A percentile compares a stretch with the other conserved stretches of the same genome.
Evolutionary conservation across 1,140 invertebrate species (phyloP).

Genomic region (silkworm (Bombyx mori)): DNA sequence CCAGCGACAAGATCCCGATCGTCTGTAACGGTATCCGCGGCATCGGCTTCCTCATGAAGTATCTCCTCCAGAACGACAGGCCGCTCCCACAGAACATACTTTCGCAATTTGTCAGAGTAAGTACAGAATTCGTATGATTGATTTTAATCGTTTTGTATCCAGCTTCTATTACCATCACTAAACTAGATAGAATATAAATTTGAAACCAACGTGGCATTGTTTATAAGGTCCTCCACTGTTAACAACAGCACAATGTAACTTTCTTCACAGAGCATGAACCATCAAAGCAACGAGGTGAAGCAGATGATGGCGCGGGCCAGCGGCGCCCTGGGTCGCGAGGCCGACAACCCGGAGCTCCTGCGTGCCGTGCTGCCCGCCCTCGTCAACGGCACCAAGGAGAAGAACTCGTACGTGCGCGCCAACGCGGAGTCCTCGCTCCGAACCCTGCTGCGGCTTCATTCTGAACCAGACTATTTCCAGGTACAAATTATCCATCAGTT

Average conservation of each 20-base stretch:
- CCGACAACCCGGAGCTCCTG: constrained; percentile 80
- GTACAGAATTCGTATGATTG: constrained; percentile 20
- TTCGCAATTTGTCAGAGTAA: constrained; percentile 85
- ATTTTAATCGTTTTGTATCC: no score
- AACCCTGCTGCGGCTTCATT: constrained; percentile 81
- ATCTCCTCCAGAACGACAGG: constrained; percentile 77
- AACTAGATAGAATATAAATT: no score
- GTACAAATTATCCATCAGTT: no score
- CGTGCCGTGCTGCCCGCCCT: constrained; percentile 88
- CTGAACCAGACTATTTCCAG: no score
- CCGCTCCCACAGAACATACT: constrained; percentile 79
- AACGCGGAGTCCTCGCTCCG: constrained; percentile 94
- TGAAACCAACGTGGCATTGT: not conserved
- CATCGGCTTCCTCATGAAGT: constrained; percentile 86
- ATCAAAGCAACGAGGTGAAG: constrained; percentile 94
- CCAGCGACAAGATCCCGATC: constrained; percentile 83
- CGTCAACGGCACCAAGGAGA: constrained; percentile 98
- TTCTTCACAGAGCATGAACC: constrained; percentile 87
- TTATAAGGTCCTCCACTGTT: no score
- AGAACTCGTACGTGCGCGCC: constrained; percentile 94
- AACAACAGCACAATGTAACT: not conserved
- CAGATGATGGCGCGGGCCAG: constrained; percentile 89
- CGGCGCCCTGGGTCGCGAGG: constrained; percentile 79
- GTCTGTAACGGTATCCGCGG: constrained; percentile 88
- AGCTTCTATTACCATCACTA: no score